A percentile compares a stretch with the other conserved stretches of the same genome.
Evolutionary conservation across 1,140 invertebrate genomes (phyloP).

Genomic region (Drosophila biarmipes): DNA sequence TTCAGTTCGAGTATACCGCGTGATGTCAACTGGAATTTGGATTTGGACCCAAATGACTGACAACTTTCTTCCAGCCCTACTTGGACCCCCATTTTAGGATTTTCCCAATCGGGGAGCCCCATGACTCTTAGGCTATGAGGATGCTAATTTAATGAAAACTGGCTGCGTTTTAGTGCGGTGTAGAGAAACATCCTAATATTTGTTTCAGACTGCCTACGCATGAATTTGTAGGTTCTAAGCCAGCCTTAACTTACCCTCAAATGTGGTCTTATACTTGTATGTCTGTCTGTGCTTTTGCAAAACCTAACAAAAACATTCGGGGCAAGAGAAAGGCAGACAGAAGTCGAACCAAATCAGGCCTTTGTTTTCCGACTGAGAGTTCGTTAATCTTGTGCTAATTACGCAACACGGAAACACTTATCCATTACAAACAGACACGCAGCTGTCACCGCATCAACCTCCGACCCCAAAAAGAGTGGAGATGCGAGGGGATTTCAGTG

Average conservation of each 20-base stretch:
- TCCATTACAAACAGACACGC: constrained; percentile 21
- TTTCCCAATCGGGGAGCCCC: no score
- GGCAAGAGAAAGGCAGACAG: not conserved
- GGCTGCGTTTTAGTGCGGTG: no score
- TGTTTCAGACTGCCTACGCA: no score
- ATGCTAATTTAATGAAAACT: no score
- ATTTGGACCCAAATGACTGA: constrained; percentile 5
- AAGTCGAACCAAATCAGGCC: not conserved
- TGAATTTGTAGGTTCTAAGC: no score
- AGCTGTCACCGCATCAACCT: constrained; percentile 35
- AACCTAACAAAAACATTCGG: not conserved
- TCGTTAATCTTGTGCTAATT: constrained; percentile 35
- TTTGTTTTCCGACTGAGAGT: not conserved
- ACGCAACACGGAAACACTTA: constrained; percentile 38
- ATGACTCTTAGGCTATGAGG: no score
- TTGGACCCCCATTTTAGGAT: not conserved
- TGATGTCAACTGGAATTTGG: constrained; percentile 17
- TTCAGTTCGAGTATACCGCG: constrained; percentile 1
- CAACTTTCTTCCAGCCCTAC: constrained; percentile 5
- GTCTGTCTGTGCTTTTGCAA: not conserved
- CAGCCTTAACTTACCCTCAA: no score
- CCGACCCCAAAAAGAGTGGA: constrained; percentile 4
- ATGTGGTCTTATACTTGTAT: no score
- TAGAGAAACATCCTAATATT: no score
- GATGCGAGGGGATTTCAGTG: not conserved